phyloP scores from a whole-genome alignment of 2,888 invertebrate species.

The Philereme vetulata region DNA sequence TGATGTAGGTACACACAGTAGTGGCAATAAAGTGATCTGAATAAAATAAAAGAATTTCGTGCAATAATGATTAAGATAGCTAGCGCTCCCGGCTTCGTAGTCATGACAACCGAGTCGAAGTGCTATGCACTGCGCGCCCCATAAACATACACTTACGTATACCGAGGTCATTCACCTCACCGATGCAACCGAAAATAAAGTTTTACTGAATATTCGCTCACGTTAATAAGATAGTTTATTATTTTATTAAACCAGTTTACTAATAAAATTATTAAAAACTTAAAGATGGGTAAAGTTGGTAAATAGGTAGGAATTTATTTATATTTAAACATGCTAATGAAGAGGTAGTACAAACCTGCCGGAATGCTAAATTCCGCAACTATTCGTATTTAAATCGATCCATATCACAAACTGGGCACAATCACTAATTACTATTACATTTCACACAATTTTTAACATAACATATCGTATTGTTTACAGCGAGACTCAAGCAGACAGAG shows the following conservation, averaged over 20 bases:
- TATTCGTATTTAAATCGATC: slow-evolving; percentile 10
- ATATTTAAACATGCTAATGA: neutral
- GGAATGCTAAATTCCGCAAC: slow-evolving; percentile 1
- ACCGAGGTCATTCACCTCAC: slow-evolving; percentile 55
- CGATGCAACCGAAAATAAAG: slow-evolving; percentile 42
- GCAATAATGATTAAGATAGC: no score
- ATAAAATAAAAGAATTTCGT: no score
- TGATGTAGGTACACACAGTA: no score
- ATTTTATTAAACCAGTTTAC: no score
- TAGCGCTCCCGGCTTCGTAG: slow-evolving; percentile 30
- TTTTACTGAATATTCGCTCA: neutral
- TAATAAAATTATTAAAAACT: no score
- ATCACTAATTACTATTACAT: slow-evolving; percentile 5
- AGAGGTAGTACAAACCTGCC: slow-evolving; percentile 1
- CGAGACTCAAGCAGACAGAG: neutral
- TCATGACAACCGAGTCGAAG: slow-evolving; percentile 45
- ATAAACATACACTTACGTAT: slow-evolving; percentile 48
- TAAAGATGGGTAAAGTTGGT: no score
- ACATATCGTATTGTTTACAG: neutral
- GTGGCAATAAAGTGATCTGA: no score
- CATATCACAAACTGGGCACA: slow-evolving; percentile 3
- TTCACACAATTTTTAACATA: neutral
- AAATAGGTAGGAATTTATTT: neutral
- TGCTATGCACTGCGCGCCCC: slow-evolving; percentile 48
- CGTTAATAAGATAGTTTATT: no score